Conservation (phyloP, 2,888 invertebrate genomes). For the Chaetogeoica ovagalla region DNA sequence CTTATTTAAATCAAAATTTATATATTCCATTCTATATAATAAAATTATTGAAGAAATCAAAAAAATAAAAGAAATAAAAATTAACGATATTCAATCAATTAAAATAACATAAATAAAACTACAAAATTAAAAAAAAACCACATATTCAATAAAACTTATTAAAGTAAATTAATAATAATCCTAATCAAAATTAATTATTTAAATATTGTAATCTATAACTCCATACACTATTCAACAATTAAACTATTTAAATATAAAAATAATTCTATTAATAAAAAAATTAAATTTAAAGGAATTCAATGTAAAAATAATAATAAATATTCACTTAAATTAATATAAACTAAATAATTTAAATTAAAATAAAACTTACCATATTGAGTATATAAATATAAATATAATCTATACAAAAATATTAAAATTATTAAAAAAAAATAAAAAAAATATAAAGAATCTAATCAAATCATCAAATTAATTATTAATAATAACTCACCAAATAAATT, state of each 20-base stretch:
- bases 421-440: conserved; percentile 2
- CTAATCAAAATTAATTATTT: conserved; percentile 2
- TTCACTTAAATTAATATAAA: conserved; percentile 23
- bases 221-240: conserved; percentile 22
- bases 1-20: conserved; percentile 61
- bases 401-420: conserved; percentile 36
- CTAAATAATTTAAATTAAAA: conserved; percentile 28
- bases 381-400: conserved; percentile 30
- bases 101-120: conserved; percentile 8
- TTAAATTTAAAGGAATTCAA: conserved; percentile 24
- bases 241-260: conserved; percentile 41
- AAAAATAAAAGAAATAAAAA: conserved; percentile 36
- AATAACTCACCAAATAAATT: conserved; percentile 37
- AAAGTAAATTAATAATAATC: conserved; percentile 23
- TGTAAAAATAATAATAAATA: conserved; percentile 36
- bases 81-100: conserved; percentile 12
- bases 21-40: conserved; percentile 30
- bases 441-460: conserved; percentile 24
- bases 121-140: conserved; percentile 26
- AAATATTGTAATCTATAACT: conserved; percentile 31
- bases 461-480: conserved; percentile 16
- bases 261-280: conserved; percentile 29
- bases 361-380: conserved; percentile 24
- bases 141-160: conserved; percentile 20
- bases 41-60: conserved; percentile 38